These are phyloP conservation scores for Muntiacus muntjak DNA, from an alignment of 2,113 vertebrate species.

Conservation along the genomic window DNA sequence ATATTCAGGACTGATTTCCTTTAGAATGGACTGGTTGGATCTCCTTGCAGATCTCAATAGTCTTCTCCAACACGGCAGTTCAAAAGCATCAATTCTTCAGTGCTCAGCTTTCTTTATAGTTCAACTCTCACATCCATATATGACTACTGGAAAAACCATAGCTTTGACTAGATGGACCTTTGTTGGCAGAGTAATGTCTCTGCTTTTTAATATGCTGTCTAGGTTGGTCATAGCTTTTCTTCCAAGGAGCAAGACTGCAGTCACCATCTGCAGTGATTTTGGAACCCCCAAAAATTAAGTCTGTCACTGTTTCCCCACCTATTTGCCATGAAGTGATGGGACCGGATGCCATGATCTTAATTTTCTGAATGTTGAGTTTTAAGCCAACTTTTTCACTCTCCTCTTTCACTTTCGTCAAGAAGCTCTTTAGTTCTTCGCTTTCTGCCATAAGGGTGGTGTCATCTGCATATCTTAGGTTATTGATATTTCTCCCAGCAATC, in stretches of 20 bases:
- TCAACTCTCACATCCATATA: background rate
- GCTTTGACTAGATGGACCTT: background rate
- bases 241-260: background rate
- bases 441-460: background rate
- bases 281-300: background rate
- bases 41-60: background rate
- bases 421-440: background rate
- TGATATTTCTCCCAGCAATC: background rate
- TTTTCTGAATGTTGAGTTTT: background rate
- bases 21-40: background rate
- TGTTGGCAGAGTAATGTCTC: background rate
- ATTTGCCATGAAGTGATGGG: background rate
- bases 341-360: background rate
- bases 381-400: background rate
- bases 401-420: background rate
- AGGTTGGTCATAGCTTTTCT: background rate
- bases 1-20: background rate
- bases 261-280: background rate
- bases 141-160: background rate
- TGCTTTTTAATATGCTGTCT: background rate
- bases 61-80: background rate
- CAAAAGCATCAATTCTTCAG: background rate
- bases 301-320: background rate
- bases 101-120: background rate
- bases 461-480: background rate